Evolutionary conservation across 2,797 vertebrate genomes (phyloP), one percentile per base, ranked within the genome.

Genomic region (Coccyzus lansbergi): DNA sequence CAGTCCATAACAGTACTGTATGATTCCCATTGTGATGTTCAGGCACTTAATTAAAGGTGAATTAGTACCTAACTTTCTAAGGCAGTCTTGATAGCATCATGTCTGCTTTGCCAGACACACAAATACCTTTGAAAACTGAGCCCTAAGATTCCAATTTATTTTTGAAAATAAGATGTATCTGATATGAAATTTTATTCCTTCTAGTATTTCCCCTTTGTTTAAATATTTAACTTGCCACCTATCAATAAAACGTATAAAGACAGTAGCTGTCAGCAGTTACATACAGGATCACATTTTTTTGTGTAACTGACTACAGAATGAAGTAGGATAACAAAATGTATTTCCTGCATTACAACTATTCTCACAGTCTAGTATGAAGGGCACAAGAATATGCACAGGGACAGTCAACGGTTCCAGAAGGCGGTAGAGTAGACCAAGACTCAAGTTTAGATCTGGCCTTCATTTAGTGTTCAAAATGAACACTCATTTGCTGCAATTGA

Each of bases 391-490:
- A 5, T 51, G 7, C 42, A 34, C 20, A 62, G 6, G 34, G 42
- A 51, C 14, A 69, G 55, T n/a, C 28, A 80, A 65, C 7, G 71
- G 15, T 56, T 87, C 38, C 33, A 9, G 60, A 75, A 44, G 11
- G 58, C 9, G 12, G 10, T 34, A 55, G 34, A 68, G 9, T 36
- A 90, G 19, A 71, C 55, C 19, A 83, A 74, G 20, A 15, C 56
- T 90, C 24, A 46, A 10, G 62, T 22, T 79, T 80, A 80, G n/a
- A 78, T 56, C 22, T 88, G 59, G 12, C 25, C 69, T 93, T 88
- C 31, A 70, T 81, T 90, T 95, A 56, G 8, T 34, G 28, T 70
- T 78, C 36, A 86, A 93, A 96, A 84, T 59, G 7, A 89, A 82
- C 18, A 20, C 20, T 21, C 9, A 46, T 46, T 20, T 81, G 29